Evolutionary conservation across 2,888 invertebrate species (phyloP).

Genomic region (Andrena marginata): DNA sequence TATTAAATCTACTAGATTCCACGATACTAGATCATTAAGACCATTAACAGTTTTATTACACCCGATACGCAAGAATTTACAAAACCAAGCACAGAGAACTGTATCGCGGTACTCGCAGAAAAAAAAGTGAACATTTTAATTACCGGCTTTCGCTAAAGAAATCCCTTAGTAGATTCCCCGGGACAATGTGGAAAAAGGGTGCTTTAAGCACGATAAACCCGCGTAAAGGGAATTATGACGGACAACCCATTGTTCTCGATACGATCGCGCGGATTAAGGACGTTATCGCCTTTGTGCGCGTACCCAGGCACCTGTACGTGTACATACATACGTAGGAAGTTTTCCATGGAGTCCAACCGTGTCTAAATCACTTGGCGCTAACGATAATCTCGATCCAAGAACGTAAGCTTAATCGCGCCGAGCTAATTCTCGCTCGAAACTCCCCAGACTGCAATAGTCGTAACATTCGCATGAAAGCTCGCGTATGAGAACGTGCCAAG

Average conservation of each 20-base stretch:
- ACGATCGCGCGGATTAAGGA: slow-evolving; percentile 38
- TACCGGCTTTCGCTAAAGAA: neutral
- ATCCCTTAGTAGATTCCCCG: neutral
- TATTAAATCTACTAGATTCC: neutral
- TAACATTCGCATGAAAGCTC: slow-evolving; percentile 71
- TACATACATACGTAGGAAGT: slow-evolving; percentile 42
- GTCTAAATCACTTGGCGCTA: slow-evolving; percentile 73
- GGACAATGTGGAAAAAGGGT: slow-evolving; percentile 1
- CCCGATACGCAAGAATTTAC: neutral
- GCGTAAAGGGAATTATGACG: slow-evolving; percentile 18
- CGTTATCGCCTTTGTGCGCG: slow-evolving; percentile 27
- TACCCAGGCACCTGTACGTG: too few species aligned
- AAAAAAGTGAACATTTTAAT: slow-evolving; percentile 20
- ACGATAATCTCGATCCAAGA: slow-evolving; percentile 71
- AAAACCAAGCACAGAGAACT: slow-evolving; percentile 2
- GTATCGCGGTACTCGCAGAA: neutral
- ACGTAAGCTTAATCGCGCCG: slow-evolving; percentile 72
- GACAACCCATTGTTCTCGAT: slow-evolving; percentile 23
- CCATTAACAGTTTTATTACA: neutral
- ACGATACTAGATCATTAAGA: too few species aligned
- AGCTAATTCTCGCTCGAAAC: slow-evolving; percentile 73
- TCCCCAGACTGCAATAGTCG: slow-evolving; percentile 75
- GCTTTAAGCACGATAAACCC: slow-evolving; percentile 13
- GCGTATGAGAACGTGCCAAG: slow-evolving; percentile 74
- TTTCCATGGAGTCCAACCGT: slow-evolving; percentile 50